phyloP scores from a whole-genome alignment of 2,797 vertebrate species.

The Percopsis omiscomaycus region DNA sequence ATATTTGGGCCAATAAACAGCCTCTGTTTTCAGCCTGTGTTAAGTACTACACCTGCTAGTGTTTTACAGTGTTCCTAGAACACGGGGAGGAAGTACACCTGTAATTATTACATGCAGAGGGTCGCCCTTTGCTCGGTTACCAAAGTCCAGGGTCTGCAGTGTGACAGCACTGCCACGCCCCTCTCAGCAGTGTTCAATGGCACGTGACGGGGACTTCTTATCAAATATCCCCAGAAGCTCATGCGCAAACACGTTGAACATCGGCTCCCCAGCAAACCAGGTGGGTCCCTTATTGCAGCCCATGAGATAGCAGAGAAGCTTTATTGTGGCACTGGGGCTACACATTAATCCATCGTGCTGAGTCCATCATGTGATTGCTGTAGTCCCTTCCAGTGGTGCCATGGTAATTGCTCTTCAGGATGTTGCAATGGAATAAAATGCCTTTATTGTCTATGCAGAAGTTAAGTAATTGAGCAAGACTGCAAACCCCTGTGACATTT shows the following conservation, averaged over 20 bases:
- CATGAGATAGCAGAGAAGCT: conserved; percentile 59
- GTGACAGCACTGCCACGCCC: conserved; percentile 67
- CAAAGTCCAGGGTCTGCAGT: conserved; percentile 73
- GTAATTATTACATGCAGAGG: conserved; percentile 72
- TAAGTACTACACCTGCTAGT: not conserved
- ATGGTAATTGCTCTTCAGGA: conserved; percentile 59
- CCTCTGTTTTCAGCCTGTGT: conserved; percentile 18
- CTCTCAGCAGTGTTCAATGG: conserved; percentile 53
- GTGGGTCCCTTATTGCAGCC: conserved; percentile 52
- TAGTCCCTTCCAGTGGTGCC: conserved; percentile 68
- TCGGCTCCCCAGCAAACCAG: conserved; percentile 55
- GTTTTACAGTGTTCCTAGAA: conserved; percentile 51
- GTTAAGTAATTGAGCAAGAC: not conserved
- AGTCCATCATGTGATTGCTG: conserved; percentile 71
- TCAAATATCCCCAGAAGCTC: conserved; percentile 59
- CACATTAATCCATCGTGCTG: conserved; percentile 72
- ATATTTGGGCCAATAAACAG: conserved; percentile 26
- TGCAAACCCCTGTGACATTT: not conserved
- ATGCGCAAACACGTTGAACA: conserved; percentile 62
- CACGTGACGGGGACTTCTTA: conserved; percentile 71
- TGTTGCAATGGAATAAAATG: conserved; percentile 32
- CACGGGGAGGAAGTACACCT: conserved; percentile 41
- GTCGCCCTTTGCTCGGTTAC: conserved; percentile 56
- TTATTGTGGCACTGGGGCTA: conserved; percentile 69
- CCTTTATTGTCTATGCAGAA: conserved; percentile 4